Percentiles rank a stretch among this genome's conserved stretches.
Evolutionary conservation across 2,113 vertebrate species (phyloP).

Genomic region (Daubentonia madagascariensis): DNA sequence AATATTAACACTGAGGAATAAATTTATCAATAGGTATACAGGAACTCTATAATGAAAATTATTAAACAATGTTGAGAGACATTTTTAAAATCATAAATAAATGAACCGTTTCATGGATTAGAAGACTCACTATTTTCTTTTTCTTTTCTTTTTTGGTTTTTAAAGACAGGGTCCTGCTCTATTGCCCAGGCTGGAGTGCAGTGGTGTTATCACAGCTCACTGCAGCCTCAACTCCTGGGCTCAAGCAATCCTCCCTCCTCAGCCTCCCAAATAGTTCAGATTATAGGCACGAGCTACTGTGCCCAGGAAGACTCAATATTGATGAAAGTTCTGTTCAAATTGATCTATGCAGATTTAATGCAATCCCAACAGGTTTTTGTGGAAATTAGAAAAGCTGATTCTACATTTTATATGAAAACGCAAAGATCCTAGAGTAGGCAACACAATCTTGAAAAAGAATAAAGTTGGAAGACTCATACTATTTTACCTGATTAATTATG

Average conservation of each 20-base stretch:
- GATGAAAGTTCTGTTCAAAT: neutral
- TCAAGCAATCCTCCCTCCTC: too few species aligned
- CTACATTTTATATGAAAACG: neutral
- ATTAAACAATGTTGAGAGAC: neutral
- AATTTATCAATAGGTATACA: neutral
- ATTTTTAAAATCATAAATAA: neutral
- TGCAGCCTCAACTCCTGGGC: too few species aligned
- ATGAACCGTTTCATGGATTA: neutral
- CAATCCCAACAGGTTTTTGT: neutral
- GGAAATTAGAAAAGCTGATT: constrained; percentile 5
- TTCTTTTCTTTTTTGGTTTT: too few species aligned
- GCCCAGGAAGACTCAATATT: neutral
- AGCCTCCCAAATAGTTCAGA: too few species aligned
- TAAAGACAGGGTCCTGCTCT: too few species aligned
- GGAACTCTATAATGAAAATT: neutral
- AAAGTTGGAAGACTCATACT: neutral
- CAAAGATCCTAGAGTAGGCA: neutral
- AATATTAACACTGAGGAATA: neutral
- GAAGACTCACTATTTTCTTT: neutral
- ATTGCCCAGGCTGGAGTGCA: too few species aligned
- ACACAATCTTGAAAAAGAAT: neutral
- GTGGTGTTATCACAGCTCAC: too few species aligned
- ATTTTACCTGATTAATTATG: neutral
- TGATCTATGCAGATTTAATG: neutral
- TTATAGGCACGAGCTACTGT: too few species aligned